Percentiles rank a stretch among this genome's conserved stretches.
phyloP scores from a whole-genome alignment of 2,113 vertebrate genomes.

The Rostratula benghalensis region DNA sequence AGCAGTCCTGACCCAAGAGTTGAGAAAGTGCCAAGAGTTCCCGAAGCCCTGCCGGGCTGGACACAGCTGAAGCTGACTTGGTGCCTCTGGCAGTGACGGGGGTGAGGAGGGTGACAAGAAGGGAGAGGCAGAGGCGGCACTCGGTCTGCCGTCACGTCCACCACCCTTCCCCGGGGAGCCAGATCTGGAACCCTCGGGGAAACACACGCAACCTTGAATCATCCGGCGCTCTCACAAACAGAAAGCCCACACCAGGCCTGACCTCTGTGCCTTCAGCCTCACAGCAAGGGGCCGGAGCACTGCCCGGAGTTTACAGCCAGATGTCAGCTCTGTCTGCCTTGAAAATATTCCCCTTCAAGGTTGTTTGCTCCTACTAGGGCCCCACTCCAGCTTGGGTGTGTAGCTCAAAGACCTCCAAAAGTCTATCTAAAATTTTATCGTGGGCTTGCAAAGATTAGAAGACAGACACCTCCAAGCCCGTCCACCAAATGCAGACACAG shows the following conservation, averaged over 20 bases:
- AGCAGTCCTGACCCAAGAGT: not conserved
- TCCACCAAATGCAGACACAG: not conserved
- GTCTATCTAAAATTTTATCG: not conserved
- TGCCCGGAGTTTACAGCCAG: not conserved
- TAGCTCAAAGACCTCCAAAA: not conserved
- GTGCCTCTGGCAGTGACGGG: not conserved
- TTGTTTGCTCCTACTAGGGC: not conserved
- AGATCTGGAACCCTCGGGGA: not conserved
- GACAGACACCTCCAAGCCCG: not conserved
- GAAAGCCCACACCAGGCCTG: not conserved
- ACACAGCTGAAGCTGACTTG: accelerated
- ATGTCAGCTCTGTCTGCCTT: not conserved
- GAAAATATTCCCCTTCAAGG: slow-evolving; percentile 7
- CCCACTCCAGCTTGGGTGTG: not conserved
- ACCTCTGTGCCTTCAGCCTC: slow-evolving; percentile 1
- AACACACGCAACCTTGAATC: not conserved
- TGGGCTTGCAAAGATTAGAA: not conserved
- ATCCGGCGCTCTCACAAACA: not conserved
- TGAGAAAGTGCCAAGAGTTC: not conserved
- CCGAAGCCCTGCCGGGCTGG: accelerated
- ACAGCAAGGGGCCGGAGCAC: not conserved
- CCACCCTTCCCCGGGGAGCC: not conserved
- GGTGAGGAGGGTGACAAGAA: accelerated
- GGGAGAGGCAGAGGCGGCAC: not conserved
- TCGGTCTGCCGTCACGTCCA: not conserved